A percentile compares a stretch with the other conserved stretches of the same genome.
Conservation (phyloP, 2,113 vertebrate species). For the Strigops habroptila region DNA sequence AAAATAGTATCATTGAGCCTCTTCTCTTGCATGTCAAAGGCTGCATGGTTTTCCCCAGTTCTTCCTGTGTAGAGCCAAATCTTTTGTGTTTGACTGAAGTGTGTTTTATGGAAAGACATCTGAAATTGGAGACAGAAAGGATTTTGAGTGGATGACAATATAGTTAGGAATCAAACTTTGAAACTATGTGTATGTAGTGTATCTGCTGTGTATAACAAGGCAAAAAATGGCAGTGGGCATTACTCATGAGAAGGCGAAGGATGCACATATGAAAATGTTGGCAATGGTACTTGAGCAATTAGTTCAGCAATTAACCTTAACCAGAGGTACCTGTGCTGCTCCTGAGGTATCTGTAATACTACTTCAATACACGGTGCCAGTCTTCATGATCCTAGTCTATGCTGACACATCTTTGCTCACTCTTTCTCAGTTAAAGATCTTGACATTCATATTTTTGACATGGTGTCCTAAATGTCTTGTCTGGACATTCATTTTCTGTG, state of each 20-base stretch:
- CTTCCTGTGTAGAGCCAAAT: not conserved
- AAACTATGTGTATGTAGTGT: not conserved
- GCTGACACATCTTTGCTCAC: not conserved
- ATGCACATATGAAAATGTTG: not conserved
- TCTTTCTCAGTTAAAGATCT: not conserved
- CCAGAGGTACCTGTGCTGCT: not conserved
- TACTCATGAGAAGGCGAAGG: not conserved
- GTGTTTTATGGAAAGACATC: not conserved
- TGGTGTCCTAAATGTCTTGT: not conserved
- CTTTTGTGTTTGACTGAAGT: not conserved
- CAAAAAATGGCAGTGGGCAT: not conserved
- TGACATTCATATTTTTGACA: not conserved
- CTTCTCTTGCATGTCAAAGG: not conserved
- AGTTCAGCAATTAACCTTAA: not conserved
- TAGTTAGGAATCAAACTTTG: not conserved
- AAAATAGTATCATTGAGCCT: not conserved
- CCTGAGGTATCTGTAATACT: not conserved
- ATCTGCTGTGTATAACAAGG: not conserved
- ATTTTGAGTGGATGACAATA: not conserved
- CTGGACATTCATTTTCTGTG: not conserved
- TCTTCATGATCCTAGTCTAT: not conserved
- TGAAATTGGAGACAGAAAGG: not conserved
- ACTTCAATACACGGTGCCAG: rapidly evolving
- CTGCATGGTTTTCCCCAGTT: not conserved
- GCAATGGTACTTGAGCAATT: not conserved